Evolutionary conservation across 2,113 vertebrate species (phyloP).

Genomic region (Neodontobutis hainanensis): DNA sequence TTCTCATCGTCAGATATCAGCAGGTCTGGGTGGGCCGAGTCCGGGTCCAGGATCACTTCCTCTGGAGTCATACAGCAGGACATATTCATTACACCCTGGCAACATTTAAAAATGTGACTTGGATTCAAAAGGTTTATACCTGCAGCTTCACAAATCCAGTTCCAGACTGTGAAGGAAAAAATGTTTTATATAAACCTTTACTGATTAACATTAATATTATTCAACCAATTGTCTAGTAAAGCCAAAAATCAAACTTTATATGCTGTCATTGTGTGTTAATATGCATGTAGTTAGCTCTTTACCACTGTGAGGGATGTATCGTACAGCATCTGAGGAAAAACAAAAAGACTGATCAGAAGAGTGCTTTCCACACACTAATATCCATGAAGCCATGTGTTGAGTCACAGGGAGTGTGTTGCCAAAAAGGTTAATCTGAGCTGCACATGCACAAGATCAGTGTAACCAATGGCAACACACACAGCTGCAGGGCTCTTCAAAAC

Average conservation of each 20-base stretch:
- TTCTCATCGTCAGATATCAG: constrained; percentile 83
- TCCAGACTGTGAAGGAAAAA: constrained; percentile 71
- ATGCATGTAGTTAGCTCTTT: constrained; percentile 18
- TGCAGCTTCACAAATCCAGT: constrained; percentile 79
- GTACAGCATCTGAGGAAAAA: constrained; percentile 64
- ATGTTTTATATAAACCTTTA: neutral
- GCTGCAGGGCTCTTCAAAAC: neutral
- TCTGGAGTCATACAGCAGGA: constrained; percentile 65
- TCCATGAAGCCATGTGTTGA: too few relatives aligned
- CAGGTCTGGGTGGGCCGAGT: constrained; percentile 76
- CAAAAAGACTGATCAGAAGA: neutral
- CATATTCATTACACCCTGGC: neutral
- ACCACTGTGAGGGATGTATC: constrained; percentile 79
- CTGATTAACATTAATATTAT: neutral
- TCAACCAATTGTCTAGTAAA: too few relatives aligned
- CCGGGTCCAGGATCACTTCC: constrained; percentile 80
- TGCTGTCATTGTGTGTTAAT: too few relatives aligned
- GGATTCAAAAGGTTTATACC: constrained; percentile 50
- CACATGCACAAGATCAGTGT: neutral
- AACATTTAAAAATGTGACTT: neutral
- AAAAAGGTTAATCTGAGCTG: constrained; percentile 7
- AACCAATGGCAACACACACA: neutral
- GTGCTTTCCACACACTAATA: too few relatives aligned
- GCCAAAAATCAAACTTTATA: too few relatives aligned
- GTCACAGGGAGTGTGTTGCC: neutral